Evolutionary conservation across 2,797 vertebrate genomes (phyloP).

Genomic region (Mycteria americana): DNA sequence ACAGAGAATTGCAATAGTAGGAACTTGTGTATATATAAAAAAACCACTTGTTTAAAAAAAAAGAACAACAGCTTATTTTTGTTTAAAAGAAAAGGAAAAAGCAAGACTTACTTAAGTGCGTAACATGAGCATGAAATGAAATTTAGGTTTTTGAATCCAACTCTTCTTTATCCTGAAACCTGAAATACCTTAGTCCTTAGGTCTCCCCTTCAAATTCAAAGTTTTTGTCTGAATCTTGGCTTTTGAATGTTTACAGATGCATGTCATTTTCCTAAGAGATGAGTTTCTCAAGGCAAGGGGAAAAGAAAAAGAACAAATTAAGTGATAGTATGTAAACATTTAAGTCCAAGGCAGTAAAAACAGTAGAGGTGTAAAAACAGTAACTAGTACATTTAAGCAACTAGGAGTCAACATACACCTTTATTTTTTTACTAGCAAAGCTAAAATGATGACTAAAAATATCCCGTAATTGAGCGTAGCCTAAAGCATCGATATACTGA

Average conservation of each 20-base stretch:
- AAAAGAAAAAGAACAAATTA: not conserved
- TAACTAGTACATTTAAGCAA: not conserved
- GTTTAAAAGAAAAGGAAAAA: not conserved
- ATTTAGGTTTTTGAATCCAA: not conserved
- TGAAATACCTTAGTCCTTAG: not conserved
- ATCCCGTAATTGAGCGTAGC: not conserved
- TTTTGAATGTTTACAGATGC: not conserved
- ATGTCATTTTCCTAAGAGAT: not conserved
- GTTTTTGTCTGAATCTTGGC: not conserved
- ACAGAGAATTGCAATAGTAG: not conserved
- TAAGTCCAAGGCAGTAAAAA: not conserved
- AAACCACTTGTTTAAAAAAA: too few species aligned
- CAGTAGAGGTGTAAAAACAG: not conserved
- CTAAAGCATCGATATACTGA: not conserved
- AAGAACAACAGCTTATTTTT: too few species aligned
- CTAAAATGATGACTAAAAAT: not conserved
- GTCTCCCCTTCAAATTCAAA: not conserved
- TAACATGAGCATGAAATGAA: not conserved
- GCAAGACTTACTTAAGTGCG: not conserved
- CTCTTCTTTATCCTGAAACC: not conserved
- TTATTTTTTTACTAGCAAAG: not conserved
- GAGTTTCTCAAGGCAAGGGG: not conserved
- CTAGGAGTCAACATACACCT: not conserved
- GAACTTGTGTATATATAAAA: not conserved
- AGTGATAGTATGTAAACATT: not conserved